Percentiles rank a stretch among this genome's conserved stretches.
Conservation (phyloP, 2,888 invertebrate genomes). For the Drosophila meridiana region DNA sequence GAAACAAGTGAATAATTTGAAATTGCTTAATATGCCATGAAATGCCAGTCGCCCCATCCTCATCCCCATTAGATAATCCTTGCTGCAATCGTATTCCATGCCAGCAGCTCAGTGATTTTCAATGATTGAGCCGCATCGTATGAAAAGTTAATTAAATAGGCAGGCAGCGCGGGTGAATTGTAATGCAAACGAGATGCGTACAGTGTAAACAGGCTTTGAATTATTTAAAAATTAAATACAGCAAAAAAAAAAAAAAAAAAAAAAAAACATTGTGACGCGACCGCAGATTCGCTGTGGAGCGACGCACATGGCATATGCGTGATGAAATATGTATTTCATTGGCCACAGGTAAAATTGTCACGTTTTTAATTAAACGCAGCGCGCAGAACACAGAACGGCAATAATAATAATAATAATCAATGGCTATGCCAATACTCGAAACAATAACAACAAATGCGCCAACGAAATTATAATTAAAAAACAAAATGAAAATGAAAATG, state of each 20-base stretch:
- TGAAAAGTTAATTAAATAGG: conserved; percentile 76
- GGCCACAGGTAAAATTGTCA: conserved; percentile 77
- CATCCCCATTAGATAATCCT: neutral
- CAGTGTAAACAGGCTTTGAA: conserved; percentile 68
- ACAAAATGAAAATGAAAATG: neutral
- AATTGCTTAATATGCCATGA: neutral
- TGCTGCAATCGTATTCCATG: neutral
- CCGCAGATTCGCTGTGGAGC: conserved; percentile 31
- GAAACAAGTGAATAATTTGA: neutral
- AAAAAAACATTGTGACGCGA: neutral
- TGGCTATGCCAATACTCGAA: conserved; percentile 36
- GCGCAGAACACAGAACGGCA: conserved; percentile 25
- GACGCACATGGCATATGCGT: conserved; percentile 58
- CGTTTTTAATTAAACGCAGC: conserved; percentile 77
- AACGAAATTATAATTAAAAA: conserved; percentile 64
- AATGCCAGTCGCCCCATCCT: neutral
- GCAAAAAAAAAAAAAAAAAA: conserved; percentile 23
- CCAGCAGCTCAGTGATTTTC: conserved; percentile 12
- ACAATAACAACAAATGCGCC: conserved; percentile 22
- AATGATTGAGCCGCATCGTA: conserved; percentile 27
- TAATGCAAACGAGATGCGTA: conserved; percentile 50
- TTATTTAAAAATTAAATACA: conserved; percentile 55
- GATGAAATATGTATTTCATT: conserved; percentile 65
- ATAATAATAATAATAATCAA: conserved; percentile 60
- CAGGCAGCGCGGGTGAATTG: conserved; percentile 64